These are phyloP conservation scores for Malaclemys terrapin DNA, from an alignment of 2,113 vertebrate species.

Conservation along the genomic window DNA sequence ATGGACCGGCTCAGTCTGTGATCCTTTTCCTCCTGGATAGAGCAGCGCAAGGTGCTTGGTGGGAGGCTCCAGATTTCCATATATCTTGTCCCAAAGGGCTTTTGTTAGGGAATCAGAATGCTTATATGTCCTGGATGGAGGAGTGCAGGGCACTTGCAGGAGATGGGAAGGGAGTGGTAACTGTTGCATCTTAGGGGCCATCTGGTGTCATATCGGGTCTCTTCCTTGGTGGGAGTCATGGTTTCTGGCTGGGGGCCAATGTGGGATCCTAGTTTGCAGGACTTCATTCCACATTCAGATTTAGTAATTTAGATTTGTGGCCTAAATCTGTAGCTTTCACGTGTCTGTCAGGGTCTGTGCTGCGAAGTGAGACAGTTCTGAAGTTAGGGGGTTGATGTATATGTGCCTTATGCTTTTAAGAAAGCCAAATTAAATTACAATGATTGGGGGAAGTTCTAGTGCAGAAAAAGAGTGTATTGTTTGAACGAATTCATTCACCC, in stretches of 20 bases:
- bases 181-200: background rate
- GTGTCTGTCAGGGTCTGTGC: too few relatives aligned
- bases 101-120: background rate
- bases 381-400: too few relatives aligned
- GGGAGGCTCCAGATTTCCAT: background rate
- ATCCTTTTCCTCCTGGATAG: background rate
- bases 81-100: background rate
- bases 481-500: too few relatives aligned
- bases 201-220: background rate
- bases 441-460: too few relatives aligned
- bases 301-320: too few relatives aligned
- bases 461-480: too few relatives aligned
- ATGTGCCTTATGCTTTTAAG: too few relatives aligned
- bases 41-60: background rate
- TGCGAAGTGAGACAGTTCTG: too few relatives aligned
- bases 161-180: too few relatives aligned
- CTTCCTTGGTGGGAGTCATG: background rate
- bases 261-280: background rate
- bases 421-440: too few relatives aligned
- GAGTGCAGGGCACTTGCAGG: too few relatives aligned
- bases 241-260: background rate
- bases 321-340: too few relatives aligned
- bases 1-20: background rate
- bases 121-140: background rate
- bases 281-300: background rate